phyloP scores from a whole-genome alignment of 2,113 vertebrate species.

The Hippolais icterina region DNA sequence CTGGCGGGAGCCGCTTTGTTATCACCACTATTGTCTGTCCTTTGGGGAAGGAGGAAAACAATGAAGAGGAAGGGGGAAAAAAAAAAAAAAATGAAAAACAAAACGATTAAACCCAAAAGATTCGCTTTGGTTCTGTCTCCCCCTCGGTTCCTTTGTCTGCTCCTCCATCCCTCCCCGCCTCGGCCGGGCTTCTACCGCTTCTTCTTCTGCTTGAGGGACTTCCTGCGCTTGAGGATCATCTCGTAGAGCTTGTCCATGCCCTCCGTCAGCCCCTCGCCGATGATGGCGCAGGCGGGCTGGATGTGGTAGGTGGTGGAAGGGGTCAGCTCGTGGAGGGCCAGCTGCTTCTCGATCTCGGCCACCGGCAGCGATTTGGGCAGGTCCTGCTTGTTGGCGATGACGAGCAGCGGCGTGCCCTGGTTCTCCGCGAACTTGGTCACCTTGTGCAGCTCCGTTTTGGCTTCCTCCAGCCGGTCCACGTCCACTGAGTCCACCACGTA shows the following conservation, averaged over 20 bases:
- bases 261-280: slow-evolving; percentile 94
- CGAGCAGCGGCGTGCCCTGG: slow-evolving; percentile 92
- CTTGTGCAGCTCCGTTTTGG: slow-evolving; percentile 94
- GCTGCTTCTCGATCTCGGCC: slow-evolving; percentile 93
- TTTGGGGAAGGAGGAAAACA: neutral
- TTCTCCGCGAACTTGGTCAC: slow-evolving; percentile 97
- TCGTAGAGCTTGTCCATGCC: slow-evolving; percentile 98
- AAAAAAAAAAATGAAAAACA: fast-evolving
- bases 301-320: slow-evolving; percentile 92
- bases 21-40: slow-evolving; percentile 29
- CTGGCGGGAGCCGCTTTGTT: slow-evolving; percentile 38
- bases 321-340: slow-evolving; percentile 90
- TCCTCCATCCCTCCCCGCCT: slow-evolving; percentile 7
- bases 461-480: slow-evolving; percentile 92
- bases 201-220: slow-evolving; percentile 93
- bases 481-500: slow-evolving; percentile 98
- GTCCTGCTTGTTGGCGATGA: slow-evolving; percentile 98
- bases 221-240: slow-evolving; percentile 94
- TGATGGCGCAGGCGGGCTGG: slow-evolving; percentile 95
- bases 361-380: slow-evolving; percentile 91
- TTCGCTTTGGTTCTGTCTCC: slow-evolving; percentile 61
- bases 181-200: slow-evolving; percentile 81
- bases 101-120: neutral
- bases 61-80: neutral
- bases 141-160: slow-evolving; percentile 60